Evolutionary conservation across 2,113 vertebrate species (phyloP).

Genomic region (Rhinopomastus cyanomelas): DNA sequence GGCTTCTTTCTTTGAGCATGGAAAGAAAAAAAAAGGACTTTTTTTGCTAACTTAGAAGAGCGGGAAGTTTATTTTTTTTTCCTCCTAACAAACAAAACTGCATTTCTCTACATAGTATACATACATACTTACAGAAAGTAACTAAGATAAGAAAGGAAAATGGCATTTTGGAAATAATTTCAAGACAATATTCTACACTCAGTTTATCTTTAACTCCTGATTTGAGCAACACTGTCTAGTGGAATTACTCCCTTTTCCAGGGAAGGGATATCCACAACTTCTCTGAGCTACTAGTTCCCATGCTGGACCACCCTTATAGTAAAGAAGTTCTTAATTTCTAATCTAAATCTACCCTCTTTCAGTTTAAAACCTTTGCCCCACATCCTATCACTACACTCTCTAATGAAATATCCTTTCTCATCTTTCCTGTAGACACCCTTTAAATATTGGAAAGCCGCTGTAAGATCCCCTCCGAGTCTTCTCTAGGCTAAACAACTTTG

Average conservation of each 20-base stretch:
- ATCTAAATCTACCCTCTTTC: neutral
- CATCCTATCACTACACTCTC: neutral
- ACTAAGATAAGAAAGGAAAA: neutral
- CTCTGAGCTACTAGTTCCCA: neutral
- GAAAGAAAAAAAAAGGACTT: accelerated
- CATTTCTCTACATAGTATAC: neutral
- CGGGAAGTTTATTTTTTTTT: neutral
- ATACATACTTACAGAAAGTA: too few species aligned
- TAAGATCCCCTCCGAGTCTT: neutral
- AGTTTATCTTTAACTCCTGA: neutral
- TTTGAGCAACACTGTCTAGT: neutral
- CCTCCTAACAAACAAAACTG: neutral
- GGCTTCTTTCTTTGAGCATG: neutral
- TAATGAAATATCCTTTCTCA: neutral
- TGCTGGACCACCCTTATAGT: neutral
- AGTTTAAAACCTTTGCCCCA: neutral
- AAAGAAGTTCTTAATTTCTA: neutral
- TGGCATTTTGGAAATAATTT: neutral
- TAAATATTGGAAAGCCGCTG: neutral
- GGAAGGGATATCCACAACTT: neutral
- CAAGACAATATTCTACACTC: neutral
- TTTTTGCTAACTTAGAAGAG: neutral
- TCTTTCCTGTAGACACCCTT: neutral
- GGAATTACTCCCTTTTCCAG: neutral
- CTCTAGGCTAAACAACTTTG: neutral